Base-by-base conservation (phyloP, 2,113 vertebrate species). In the Xiphophorus maculatus region DNA sequence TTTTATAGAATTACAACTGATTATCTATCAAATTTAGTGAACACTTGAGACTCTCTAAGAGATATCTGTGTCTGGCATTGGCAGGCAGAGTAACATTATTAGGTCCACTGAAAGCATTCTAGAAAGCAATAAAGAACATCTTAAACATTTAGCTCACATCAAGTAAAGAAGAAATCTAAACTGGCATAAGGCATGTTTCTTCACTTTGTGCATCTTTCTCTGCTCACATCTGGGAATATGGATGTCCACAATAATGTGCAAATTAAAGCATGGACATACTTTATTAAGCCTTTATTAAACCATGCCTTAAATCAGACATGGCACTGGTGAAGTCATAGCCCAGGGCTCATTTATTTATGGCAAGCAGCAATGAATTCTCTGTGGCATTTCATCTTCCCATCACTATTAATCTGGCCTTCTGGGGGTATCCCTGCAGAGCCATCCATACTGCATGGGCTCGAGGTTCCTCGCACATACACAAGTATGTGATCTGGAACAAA, bases 281-380 rank as follows among this genome's bases (percentile, higher is more conserved):
- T 33, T 33, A 33, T 33, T 63, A 60, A 88, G 80, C 75, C 75
- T 82, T 67, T 69, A 85, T 90, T 84, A 87, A 86, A 87, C 74
- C 7, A 3, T 51, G 71, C 40, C 71, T 80, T 80, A 64, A 60
- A 88, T 85, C 64, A 60, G 83, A 84, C 80, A 72, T 79, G 88
- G 88, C 84, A 79, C 87, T 63, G 42, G 83, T 73, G 76, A 79
- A 88, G 87, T 86, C 60, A 40, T 78, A 71, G 86, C 90, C 89
- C 73, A 63, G 79, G 85, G 89, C 87, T 90, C 85, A 89, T 91
- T 91, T 90, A 89, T 93, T 93, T 87, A 90, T 81, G 81, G 80
- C 63, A 48, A 54, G 60, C 72, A 78, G 79, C 87, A 90, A 91
- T 90, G 86, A 87, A 93, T 91, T 91, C 85, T 89, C 89, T 90